Conservation (phyloP, 2,797 vertebrate genomes). For the Pipistrellus nathusii region DNA sequence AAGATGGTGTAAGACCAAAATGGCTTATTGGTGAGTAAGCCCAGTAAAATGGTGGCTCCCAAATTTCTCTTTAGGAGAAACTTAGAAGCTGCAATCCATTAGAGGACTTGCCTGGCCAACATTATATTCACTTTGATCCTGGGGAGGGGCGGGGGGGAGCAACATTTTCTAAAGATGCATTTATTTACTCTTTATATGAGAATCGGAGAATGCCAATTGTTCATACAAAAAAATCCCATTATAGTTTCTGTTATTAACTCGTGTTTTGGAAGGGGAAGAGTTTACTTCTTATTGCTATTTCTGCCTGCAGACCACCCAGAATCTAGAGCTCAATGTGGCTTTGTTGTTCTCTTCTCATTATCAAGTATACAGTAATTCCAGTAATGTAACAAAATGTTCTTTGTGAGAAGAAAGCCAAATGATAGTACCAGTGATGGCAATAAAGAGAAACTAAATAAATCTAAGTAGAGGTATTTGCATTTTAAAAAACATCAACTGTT, state of each 20-base stretch:
- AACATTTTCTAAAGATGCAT: not conserved
- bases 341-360: slow-evolving; percentile 40
- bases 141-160: not conserved
- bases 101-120: not conserved
- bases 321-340: slow-evolving; percentile 28
- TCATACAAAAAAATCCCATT: not conserved
- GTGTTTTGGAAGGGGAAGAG: not conserved
- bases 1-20: not conserved
- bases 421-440: not conserved
- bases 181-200: slow-evolving; percentile 16
- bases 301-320: slow-evolving; percentile 28
- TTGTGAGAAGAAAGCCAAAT: not conserved
- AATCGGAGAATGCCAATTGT: not conserved
- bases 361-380: slow-evolving; percentile 22
- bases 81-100: not conserved
- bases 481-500: not conserved
- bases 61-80: not conserved
- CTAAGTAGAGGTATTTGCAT: slow-evolving; percentile 14
- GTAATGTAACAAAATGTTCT: not conserved
- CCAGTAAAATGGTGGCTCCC: not conserved
- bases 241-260: not conserved
- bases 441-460: not conserved
- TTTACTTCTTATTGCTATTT: not conserved
- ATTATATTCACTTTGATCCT: not conserved
- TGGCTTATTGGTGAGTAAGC: not conserved